Conservation (phyloP, 2,797 vertebrate species). For the Sebastes steindachneri region DNA sequence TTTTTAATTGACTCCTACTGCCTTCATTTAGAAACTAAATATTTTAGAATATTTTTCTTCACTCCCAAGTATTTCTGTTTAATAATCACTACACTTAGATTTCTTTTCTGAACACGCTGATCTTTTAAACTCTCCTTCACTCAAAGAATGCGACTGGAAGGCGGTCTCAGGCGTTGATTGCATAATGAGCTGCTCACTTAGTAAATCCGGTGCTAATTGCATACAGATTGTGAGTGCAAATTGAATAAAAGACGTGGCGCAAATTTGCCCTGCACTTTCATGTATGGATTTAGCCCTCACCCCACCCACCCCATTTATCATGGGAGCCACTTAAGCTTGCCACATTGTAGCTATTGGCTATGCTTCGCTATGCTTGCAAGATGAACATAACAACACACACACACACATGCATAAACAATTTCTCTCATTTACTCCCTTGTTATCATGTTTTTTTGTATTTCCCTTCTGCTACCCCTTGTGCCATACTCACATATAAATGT, state of each 20-base stretch:
- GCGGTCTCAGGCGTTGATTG: slow-evolving; percentile 1
- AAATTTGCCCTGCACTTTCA: slow-evolving; percentile 13
- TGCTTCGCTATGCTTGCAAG: neutral
- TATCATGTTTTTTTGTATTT: neutral
- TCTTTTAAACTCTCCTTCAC: neutral
- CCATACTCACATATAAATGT: neutral
- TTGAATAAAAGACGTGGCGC: slow-evolving; percentile 22
- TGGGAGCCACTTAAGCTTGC: neutral
- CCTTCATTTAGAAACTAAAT: neutral
- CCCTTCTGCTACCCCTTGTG: slow-evolving; percentile 18
- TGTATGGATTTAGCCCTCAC: slow-evolving; percentile 16
- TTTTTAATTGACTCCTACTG: neutral
- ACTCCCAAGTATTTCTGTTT: neutral
- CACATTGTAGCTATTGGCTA: neutral
- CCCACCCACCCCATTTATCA: slow-evolving; percentile 3
- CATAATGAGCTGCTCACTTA: slow-evolving; percentile 25
- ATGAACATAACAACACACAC: neutral
- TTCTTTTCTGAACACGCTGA: neutral
- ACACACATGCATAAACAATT: neutral
- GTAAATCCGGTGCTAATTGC: slow-evolving; percentile 39
- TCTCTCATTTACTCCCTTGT: neutral
- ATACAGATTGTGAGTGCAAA: slow-evolving; percentile 28
- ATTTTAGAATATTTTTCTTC: neutral
- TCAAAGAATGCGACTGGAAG: neutral
- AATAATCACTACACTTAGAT: neutral